phyloP scores from a whole-genome alignment of 2,888 invertebrate species.

The Noctua comes region DNA sequence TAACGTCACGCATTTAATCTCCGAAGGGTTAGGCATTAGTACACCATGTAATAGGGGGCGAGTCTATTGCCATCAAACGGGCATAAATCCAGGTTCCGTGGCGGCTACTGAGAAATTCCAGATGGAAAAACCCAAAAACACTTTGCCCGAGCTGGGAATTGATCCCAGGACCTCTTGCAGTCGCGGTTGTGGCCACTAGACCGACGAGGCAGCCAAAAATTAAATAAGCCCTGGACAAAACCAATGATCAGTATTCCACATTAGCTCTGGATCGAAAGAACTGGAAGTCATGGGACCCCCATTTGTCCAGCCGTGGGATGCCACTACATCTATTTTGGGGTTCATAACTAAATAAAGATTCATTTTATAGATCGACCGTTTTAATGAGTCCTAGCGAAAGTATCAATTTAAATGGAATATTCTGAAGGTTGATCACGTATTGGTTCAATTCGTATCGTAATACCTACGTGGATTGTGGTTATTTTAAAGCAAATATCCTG shows the following conservation, averaged over 20 bases:
- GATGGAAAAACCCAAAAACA: not conserved
- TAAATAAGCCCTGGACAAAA: not conserved
- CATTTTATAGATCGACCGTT: too few relatives aligned
- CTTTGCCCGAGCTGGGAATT: not conserved
- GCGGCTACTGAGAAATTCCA: not conserved
- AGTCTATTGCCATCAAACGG: not conserved
- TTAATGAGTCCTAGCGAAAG: too few relatives aligned
- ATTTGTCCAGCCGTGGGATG: not conserved
- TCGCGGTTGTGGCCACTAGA: not conserved
- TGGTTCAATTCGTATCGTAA: too few relatives aligned
- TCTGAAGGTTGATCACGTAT: too few relatives aligned
- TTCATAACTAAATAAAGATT: too few relatives aligned
- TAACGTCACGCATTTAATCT: too few relatives aligned
- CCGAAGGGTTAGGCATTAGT: too few relatives aligned
- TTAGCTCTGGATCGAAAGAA: too few relatives aligned
- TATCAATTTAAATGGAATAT: too few relatives aligned
- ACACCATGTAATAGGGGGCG: too few relatives aligned
- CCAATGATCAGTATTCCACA: not conserved
- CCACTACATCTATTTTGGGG: not conserved
- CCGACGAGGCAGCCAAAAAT: not conserved
- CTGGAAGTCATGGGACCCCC: not conserved
- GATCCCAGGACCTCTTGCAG: not conserved
- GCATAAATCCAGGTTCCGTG: not conserved
- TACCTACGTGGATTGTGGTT: too few relatives aligned
- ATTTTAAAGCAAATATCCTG: too few relatives aligned